Evolutionary conservation across 2,888 invertebrate genomes (phyloP).

Genomic region (Nemapogon koenigi): DNA sequence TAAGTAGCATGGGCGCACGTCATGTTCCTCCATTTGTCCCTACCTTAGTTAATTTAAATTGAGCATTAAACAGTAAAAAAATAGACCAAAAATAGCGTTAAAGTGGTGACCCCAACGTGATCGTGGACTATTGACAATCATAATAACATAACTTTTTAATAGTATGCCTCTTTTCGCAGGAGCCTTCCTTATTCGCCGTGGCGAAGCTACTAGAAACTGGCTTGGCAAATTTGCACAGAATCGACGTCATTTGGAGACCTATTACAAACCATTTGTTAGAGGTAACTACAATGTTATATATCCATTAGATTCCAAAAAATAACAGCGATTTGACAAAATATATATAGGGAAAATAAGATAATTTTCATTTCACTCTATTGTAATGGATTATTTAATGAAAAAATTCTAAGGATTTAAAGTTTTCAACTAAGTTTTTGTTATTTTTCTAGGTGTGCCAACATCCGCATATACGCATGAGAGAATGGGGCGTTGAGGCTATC

Average conservation of each 20-base stretch:
- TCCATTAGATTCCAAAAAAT: not conserved
- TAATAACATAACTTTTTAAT: not conserved
- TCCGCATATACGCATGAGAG: constrained; percentile 92
- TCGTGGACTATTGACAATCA: too few species aligned
- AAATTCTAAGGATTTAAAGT: not conserved
- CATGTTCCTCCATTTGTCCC: too few species aligned
- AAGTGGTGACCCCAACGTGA: too few species aligned
- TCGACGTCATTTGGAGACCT: constrained; percentile 94
- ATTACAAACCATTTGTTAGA: constrained; percentile 95
- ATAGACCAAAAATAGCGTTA: too few species aligned
- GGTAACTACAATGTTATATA: constrained; percentile 64
- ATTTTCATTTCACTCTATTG: too few species aligned
- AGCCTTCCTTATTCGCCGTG: constrained; percentile 96
- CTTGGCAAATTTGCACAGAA: constrained; percentile 89
- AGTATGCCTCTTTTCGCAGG: constrained; percentile 53
- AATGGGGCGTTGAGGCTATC: constrained; percentile 97
- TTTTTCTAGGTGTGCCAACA: constrained; percentile 76
- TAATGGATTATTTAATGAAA: not conserved
- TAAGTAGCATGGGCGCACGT: too few species aligned
- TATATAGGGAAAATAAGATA: too few species aligned
- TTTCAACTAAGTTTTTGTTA: not conserved
- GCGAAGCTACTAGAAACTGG: constrained; percentile 98
- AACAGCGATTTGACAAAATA: not conserved
- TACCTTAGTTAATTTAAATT: too few species aligned
- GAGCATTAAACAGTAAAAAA: too few species aligned